Evolutionary conservation across 2,113 vertebrate genomes (phyloP), one percentile per base, ranked within the genome.

Genomic region (Pao palembangensis): DNA sequence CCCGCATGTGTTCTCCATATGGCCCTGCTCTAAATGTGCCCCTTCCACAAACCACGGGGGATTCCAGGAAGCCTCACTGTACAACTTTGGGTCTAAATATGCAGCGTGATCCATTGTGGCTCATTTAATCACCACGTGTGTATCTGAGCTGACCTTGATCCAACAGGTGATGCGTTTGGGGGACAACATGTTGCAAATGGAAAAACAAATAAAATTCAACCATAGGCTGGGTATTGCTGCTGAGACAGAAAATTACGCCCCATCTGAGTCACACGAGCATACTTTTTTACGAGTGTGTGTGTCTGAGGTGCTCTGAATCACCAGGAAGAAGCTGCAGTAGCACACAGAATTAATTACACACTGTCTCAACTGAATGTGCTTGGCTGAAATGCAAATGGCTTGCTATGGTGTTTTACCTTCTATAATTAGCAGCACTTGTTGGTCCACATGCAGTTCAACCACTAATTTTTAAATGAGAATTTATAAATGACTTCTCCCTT

Each of bases 1-100:
- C 74, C 75, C 71, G 75, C 85, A 87, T 82, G 79, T 88, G 85
- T 64, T 72, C 69, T 62, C 75, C 87, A 86, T 71, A 80, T 87
- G 87, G 67, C 50, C 34, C 20, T 7, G 56, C 54, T 55, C 71
- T 64, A 75, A 84, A 78, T 62, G 63, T 50, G 75, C 82, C 72
- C 23, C 75, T 85, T 79, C 71, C 73, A 64, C 74, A 44, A 73
- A 85, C 79, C 87, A 68, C 79, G 10, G 70, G 83, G 80, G 71
- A 82, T 86, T 78, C 76, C 80, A 80, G 81, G 54, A 71, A 83
- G 72, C 73, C 61, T 58, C 58, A 64, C 78, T 80, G 80, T 75
- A 71, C 70, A 69, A 43, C 67, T 78, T 73, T 83, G 41, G 62
- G 58, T 69, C 60, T 75, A 78, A 82, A 78, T 78, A 47, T 69